A percentile compares a stretch with the other conserved stretches of the same genome.
phyloP scores from a whole-genome alignment of 2,797 vertebrate species.

The Poecilia wingei region DNA sequence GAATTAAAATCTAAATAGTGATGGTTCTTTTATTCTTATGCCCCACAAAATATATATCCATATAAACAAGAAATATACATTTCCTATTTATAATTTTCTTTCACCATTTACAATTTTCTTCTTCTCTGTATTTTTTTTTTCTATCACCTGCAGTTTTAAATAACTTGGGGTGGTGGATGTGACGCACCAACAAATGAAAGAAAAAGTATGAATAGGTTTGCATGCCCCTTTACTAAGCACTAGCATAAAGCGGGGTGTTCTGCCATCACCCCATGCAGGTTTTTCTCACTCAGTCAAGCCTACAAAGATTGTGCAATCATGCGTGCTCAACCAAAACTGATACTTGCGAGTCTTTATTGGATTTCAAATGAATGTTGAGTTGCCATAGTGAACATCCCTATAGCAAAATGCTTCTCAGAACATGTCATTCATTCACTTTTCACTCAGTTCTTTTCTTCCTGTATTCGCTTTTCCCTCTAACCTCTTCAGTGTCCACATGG shows the following conservation, averaged over 20 bases:
- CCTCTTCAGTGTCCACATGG: background rate
- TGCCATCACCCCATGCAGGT: background rate
- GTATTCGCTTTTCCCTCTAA: background rate
- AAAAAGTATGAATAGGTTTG: background rate
- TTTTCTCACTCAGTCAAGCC: slow-evolving; percentile 60
- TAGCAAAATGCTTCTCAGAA: slow-evolving; percentile 19
- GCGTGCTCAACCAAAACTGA: slow-evolving; percentile 52
- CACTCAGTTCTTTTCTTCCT: background rate
- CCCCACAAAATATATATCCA: background rate
- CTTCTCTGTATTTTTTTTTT: background rate
- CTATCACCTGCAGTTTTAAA: background rate
- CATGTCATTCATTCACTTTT: slow-evolving; percentile 19
- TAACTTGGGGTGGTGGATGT: background rate
- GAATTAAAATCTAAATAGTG: background rate
- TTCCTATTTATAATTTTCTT: background rate
- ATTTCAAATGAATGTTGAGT: slow-evolving; percentile 52
- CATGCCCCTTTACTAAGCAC: background rate
- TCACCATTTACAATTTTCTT: background rate
- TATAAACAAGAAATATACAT: background rate
- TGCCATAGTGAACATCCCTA: slow-evolving; percentile 53
- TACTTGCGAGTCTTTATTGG: slow-evolving; percentile 53
- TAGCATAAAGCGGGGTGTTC: background rate
- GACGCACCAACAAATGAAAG: background rate
- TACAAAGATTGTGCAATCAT: slow-evolving; percentile 59
- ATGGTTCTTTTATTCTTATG: background rate